phyloP scores from a whole-genome alignment of 2,797 vertebrate genomes.

The Liasis olivaceus region DNA sequence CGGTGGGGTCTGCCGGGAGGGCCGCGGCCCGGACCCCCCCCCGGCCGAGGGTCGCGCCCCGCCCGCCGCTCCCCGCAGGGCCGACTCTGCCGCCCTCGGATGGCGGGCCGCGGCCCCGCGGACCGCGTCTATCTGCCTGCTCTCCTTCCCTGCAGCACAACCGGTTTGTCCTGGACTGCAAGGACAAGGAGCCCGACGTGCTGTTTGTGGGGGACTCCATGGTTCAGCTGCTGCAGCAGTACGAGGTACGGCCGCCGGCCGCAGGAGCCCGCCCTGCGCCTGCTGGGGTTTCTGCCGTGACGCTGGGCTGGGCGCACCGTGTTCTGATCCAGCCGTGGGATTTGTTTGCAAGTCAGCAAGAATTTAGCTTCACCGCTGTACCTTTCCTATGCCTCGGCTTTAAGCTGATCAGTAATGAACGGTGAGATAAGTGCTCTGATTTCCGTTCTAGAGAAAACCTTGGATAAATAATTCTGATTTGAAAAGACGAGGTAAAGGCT shows the following conservation, averaged over 20 bases:
- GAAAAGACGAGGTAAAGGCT: neutral
- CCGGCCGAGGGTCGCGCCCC: too few relatives aligned
- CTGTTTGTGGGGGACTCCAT: slow-evolving; percentile 97
- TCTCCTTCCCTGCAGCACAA: slow-evolving; percentile 80
- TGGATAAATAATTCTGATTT: neutral
- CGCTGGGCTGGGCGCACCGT: too few relatives aligned
- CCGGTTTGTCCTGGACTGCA: slow-evolving; percentile 93
- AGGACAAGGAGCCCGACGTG: slow-evolving; percentile 96
- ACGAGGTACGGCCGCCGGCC: slow-evolving; percentile 78
- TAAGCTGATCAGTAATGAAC: neutral
- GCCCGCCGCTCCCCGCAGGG: too few relatives aligned
- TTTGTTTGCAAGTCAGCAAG: too few relatives aligned
- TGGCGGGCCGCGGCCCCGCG: neutral
- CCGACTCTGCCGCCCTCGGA: neutral
- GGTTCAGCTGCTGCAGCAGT: slow-evolving; percentile 94
- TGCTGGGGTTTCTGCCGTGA: neutral
- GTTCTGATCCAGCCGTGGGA: too few relatives aligned
- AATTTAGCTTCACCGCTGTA: accelerated
- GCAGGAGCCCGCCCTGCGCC: too few relatives aligned
- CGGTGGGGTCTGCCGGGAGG: neutral
- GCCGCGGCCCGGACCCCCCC: too few relatives aligned
- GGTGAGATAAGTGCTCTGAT: neutral
- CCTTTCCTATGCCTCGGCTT: neutral
- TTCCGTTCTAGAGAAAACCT: neutral
- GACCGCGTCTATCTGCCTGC: neutral